Conservation (phyloP, 2,797 vertebrate genomes). For the Thamnophis elegans region DNA sequence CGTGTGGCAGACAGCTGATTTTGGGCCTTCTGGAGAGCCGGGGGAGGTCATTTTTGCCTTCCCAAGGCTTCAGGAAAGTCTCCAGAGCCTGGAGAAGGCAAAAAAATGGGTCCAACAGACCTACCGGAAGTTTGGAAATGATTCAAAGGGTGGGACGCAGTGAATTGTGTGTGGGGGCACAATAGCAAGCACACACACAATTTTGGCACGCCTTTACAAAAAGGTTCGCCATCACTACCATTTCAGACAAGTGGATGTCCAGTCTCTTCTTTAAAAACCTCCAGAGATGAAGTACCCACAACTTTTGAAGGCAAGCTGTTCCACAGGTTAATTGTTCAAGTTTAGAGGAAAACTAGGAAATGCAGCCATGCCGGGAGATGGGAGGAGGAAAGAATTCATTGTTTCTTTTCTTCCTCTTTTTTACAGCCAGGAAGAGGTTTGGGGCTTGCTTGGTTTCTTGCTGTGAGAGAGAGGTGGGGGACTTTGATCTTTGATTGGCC, state of each 20-base stretch:
- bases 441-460: neutral
- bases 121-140: no score
- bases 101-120: no score
- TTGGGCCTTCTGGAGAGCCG: no score
- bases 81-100: no score
- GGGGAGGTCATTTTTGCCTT: no score
- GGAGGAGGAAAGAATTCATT: neutral
- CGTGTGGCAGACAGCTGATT: no score
- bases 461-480: neutral
- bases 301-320: neutral
- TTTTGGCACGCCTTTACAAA: no score
- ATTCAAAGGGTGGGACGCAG: no score
- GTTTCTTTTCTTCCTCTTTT: neutral
- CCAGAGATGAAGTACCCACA: neutral
- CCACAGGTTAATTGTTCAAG: neutral
- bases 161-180: no score
- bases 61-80: no score
- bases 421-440: neutral
- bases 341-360: neutral
- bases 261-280: neutral
- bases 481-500: neutral
- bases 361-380: neutral
- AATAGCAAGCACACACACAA: no score
- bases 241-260: neutral
- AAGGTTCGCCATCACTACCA: neutral